Conservation (phyloP, 2,888 invertebrate genomes). For the Volucella bombylans region DNA sequence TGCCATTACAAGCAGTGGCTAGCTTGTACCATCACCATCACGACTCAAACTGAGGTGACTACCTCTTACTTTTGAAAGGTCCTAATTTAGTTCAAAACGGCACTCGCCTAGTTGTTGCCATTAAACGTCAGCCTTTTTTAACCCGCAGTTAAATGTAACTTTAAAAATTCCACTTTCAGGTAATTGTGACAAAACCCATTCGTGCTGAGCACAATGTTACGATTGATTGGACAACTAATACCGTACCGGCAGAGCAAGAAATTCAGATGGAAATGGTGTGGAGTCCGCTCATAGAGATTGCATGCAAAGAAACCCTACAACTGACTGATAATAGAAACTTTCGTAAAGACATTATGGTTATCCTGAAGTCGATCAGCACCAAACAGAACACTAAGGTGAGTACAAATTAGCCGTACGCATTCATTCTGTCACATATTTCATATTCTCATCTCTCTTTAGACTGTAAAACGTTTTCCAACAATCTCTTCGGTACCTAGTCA, state of each 20-base stretch:
- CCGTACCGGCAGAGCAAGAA: slow-evolving; percentile 84
- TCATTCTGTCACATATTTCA: neutral
- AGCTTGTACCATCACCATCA: too few species aligned
- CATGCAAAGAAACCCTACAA: slow-evolving; percentile 86
- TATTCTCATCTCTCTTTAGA: slow-evolving; percentile 74
- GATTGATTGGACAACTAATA: slow-evolving; percentile 84
- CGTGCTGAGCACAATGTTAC: slow-evolving; percentile 84
- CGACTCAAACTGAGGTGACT: too few species aligned
- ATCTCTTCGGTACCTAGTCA: slow-evolving; percentile 75
- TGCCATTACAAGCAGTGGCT: too few species aligned
- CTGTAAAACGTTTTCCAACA: slow-evolving; percentile 80
- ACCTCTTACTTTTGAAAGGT: too few species aligned
- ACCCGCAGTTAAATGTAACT: too few species aligned
- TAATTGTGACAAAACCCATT: slow-evolving; percentile 83
- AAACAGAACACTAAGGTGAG: slow-evolving; percentile 77
- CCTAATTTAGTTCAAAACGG: too few species aligned
- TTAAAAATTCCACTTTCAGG: slow-evolving; percentile 78
- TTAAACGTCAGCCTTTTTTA: too few species aligned
- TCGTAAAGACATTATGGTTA: slow-evolving; percentile 86
- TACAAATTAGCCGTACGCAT: neutral
- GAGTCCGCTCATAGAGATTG: slow-evolving; percentile 85
- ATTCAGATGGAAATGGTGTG: slow-evolving; percentile 85
- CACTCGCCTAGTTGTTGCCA: too few species aligned
- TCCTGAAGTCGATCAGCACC: slow-evolving; percentile 84
- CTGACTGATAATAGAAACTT: slow-evolving; percentile 86